Conservation (phyloP, 2,113 vertebrate species). For the Cygnus atratus region DNA sequence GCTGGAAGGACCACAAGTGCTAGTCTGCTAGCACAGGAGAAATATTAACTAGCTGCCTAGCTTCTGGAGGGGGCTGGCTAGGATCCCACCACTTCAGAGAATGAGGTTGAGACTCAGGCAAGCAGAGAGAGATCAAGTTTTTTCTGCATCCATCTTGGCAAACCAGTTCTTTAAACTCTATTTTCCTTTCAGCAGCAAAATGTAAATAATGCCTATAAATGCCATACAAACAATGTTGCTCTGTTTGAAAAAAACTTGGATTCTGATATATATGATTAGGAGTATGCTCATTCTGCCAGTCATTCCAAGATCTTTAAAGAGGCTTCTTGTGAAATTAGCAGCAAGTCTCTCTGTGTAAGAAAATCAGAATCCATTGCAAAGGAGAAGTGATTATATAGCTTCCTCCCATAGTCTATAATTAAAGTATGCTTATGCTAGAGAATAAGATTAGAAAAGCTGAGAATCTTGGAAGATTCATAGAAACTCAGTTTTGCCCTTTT, state of each 20-base stretch:
- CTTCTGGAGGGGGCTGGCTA: neutral
- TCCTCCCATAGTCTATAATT: neutral
- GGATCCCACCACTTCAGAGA: neutral
- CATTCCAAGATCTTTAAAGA: neutral
- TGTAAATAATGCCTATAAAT: neutral
- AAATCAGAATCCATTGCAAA: neutral
- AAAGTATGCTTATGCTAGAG: neutral
- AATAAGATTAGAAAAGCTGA: neutral
- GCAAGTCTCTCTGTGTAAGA: neutral
- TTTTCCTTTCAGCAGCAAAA: neutral
- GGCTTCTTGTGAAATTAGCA: neutral
- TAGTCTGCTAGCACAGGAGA: neutral
- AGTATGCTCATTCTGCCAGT: neutral
- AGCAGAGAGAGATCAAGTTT: neutral
- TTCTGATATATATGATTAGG: neutral
- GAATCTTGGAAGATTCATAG: neutral
- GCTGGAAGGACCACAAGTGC: neutral
- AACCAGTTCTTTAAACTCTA: neutral
- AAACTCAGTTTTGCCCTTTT: neutral
- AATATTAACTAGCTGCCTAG: neutral
- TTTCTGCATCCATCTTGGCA: neutral
- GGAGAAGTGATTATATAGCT: neutral
- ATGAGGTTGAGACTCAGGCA: neutral
- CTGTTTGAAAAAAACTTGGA: neutral
- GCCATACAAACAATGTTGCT: neutral